A percentile compares a stretch with the other conserved stretches of the same genome.
Evolutionary conservation across 35 echinoderm and acorn worm genomes (phyloP).

Genomic region (Ophiothrix spiculata): DNA sequence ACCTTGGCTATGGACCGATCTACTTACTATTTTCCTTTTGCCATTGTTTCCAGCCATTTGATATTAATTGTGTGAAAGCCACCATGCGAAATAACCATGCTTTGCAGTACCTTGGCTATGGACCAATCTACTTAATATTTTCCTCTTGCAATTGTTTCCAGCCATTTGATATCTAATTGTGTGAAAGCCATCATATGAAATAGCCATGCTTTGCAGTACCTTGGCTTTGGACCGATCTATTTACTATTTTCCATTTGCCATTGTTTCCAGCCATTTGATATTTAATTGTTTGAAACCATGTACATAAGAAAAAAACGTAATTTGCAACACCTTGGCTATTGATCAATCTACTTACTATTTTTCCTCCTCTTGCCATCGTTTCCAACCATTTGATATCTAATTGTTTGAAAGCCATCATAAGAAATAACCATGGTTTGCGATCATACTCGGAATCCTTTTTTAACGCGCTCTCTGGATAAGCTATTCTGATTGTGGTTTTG

Average conservation of each 20-base stretch:
- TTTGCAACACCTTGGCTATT: too few species aligned
- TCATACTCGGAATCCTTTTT: conserved; percentile 35
- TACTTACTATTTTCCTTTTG: conserved; percentile 67
- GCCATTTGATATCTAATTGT: conserved; percentile 68
- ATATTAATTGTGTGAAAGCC: too few species aligned
- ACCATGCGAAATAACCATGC: too few species aligned
- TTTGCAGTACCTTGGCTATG: too few species aligned
- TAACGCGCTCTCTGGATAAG: conserved; percentile 83
- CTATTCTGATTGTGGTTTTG: conserved; percentile 79
- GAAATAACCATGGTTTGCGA: too few species aligned
- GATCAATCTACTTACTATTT: conserved; percentile 51
- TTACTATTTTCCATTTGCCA: conserved; percentile 69
- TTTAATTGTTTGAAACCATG: conserved; percentile 76
- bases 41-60: too few species aligned
- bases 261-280: conserved; percentile 67
- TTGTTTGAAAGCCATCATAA: conserved; percentile 78
- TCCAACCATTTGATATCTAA: conserved; percentile 75
- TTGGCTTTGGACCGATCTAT: too few species aligned
- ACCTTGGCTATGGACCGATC: too few species aligned
- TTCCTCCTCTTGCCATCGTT: conserved; percentile 51
- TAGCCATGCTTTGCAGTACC: conserved; percentile 34
- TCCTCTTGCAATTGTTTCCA: conserved; percentile 60
- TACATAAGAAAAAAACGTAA: too few species aligned
- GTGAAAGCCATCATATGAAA: conserved; percentile 76
- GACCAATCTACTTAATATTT: too few species aligned